phyloP scores from a whole-genome alignment of 2,113 vertebrate species.

The Choloepus hoffmanni region DNA sequence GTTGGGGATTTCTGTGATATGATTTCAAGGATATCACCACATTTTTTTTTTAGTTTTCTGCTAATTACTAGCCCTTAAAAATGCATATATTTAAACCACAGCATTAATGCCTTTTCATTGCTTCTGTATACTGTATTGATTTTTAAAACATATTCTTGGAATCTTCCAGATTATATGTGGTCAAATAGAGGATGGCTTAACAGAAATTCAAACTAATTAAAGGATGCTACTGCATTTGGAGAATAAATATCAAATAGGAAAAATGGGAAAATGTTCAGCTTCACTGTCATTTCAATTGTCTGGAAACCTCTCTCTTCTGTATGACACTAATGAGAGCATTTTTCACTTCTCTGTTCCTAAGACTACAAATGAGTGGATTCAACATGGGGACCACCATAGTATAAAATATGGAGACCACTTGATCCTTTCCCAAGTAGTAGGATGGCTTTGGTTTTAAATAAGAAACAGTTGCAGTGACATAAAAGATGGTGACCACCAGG shows the following conservation, averaged over 20 bases:
- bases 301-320: background rate
- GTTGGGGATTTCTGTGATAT: too few relatives aligned
- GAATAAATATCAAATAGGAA: background rate
- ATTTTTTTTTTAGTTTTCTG: too few relatives aligned
- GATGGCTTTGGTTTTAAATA: background rate
- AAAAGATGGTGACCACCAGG: background rate
- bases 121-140: background rate
- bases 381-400: background rate
- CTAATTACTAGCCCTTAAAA: too few relatives aligned
- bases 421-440: background rate
- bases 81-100: too few relatives aligned
- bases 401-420: background rate
- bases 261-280: background rate
- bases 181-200: background rate
- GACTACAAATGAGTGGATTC: too few relatives aligned
- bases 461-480: background rate
- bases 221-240: background rate
- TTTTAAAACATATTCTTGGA: background rate
- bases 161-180: background rate
- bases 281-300: background rate
- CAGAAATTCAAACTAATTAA: background rate
- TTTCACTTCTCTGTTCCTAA: too few relatives aligned
- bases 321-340: too few relatives aligned
- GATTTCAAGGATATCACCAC: too few relatives aligned
- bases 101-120: too few relatives aligned